phyloP scores from a whole-genome alignment of 2,113 vertebrate genomes.

The Xenopus laevis region DNA sequence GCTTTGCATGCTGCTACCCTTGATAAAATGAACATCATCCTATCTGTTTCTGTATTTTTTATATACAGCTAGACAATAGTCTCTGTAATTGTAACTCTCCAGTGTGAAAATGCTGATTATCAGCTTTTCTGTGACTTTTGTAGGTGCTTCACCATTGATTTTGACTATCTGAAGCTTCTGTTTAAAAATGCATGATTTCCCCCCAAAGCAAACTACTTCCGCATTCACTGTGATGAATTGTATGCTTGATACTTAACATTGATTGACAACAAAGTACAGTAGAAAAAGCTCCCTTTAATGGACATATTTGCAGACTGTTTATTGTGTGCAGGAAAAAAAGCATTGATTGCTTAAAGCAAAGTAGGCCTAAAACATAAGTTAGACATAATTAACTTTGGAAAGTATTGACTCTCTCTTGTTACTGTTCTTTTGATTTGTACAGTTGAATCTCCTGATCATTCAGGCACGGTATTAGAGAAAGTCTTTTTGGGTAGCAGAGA shows the following conservation, averaged over 20 bases:
- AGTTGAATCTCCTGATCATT: too few species aligned
- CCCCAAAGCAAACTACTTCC: background rate
- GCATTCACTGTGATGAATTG: background rate
- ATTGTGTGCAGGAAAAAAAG: background rate
- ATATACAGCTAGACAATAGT: background rate
- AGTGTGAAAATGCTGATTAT: background rate
- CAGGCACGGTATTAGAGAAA: too few species aligned
- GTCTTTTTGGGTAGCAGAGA: too few species aligned
- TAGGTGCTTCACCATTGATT: background rate
- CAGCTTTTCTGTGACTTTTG: too few species aligned
- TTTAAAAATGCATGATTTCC: constrained; percentile 4
- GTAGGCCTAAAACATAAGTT: background rate
- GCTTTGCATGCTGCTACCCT: too few species aligned
- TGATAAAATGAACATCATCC: too few species aligned
- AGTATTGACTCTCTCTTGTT: background rate
- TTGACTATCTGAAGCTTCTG: background rate
- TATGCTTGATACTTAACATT: background rate
- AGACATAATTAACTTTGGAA: constrained; percentile 2
- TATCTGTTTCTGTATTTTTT: too few species aligned
- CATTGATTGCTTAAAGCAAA: background rate
- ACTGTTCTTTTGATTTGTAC: too few species aligned
- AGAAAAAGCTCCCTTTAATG: background rate
- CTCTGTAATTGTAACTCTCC: background rate
- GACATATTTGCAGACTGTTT: background rate
- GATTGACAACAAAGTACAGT: background rate